Evolutionary conservation across 1,140 invertebrate genomes (phyloP), one percentile per base, ranked within the genome.

Genomic region (Acromyrmex charruanus): DNA sequence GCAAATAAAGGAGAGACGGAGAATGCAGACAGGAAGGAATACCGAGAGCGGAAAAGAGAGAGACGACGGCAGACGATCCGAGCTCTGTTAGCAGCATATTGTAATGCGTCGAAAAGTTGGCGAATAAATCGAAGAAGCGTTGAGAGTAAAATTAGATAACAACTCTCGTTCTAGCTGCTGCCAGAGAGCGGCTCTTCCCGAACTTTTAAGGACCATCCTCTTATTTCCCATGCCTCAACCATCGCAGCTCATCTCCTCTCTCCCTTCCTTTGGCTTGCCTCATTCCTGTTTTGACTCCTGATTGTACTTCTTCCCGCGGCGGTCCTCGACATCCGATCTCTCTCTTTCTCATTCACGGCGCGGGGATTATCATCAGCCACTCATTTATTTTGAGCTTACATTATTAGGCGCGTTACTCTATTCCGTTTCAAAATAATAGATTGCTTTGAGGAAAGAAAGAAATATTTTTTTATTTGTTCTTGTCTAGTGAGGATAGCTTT

Each of bases 131-230:
- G 95, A 95, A 95, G 94, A 95, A 95, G 94, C 94, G 94, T 95
- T 95, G 94, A 95, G 94, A 95, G 95, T 95, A 95, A 95, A 95
- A 95, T 95, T 95, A 95, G 95, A 95, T 95, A 95, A 95, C 94
- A 95, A 95, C 94, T 95, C 93, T 92, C 91, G 90, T 88, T 89
- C 81, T 93, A 90, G 90, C 90, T 92, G 90, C 89, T 87, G 90
- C 91, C 87, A 66, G 92, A 93, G 89, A 92, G 91, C 89, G 88
- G 91, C 91, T 93, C 93, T 94, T 93, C 91, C 93, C 91, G 82
- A 95, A 95, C 94, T 95, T 95, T 95, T 94, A 95, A 95, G 94
- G 94, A 94, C 94, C 93, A 93, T 94, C 92, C 93, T 93, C 92
- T 93, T 92, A 92, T 93, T 88, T 88, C 93, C 86, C 90, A 85